These are phyloP conservation scores for Halictus rubicundus DNA, from an alignment of 1,140 invertebrate species.

Conservation along the genomic window DNA sequence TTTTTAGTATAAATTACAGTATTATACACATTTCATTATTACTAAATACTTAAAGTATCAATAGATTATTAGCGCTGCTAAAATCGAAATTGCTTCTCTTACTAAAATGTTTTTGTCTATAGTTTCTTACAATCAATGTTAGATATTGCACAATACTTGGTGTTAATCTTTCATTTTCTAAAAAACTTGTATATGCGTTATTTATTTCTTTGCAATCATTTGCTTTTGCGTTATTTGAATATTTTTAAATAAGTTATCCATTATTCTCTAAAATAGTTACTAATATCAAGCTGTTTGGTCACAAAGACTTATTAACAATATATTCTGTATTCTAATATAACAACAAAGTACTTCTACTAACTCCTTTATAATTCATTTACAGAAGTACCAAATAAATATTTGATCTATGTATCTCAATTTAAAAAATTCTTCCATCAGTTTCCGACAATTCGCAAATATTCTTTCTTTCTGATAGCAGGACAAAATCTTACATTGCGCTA, in stretches of 20 bases:
- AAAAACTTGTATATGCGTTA: conserved; percentile 50
- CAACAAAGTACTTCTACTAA: conserved; percentile 45
- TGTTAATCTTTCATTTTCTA: conserved; percentile 57
- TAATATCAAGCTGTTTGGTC: conserved; percentile 59
- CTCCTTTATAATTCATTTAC: conserved; percentile 33
- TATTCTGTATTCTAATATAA: conserved; percentile 49
- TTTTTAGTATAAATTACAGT: conserved; percentile 60
- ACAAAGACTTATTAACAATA: conserved; percentile 58
- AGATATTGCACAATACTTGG: conserved; percentile 60
- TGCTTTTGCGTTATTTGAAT: conserved; percentile 12
- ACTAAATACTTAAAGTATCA: conserved; percentile 53
- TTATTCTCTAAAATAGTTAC: conserved; percentile 36
- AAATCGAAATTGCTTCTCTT: conserved; percentile 53
- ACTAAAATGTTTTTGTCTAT: conserved; percentile 47
- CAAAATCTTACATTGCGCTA: conserved; percentile 31
- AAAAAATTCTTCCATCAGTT: conserved; percentile 28
- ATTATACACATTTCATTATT: conserved; percentile 48
- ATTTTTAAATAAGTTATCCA: conserved; percentile 32
- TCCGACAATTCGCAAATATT: conserved; percentile 47
- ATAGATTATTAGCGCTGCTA: conserved; percentile 46
- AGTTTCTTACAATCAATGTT: conserved; percentile 45
- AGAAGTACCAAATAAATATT: conserved; percentile 54
- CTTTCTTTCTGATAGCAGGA: conserved; percentile 10
- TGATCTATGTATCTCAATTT: conserved; percentile 35
- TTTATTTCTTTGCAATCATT: conserved; percentile 31